Evolutionary conservation across 2,888 invertebrate genomes (phyloP).

Genomic region (Galeopsomyia nigrocyanea): DNA sequence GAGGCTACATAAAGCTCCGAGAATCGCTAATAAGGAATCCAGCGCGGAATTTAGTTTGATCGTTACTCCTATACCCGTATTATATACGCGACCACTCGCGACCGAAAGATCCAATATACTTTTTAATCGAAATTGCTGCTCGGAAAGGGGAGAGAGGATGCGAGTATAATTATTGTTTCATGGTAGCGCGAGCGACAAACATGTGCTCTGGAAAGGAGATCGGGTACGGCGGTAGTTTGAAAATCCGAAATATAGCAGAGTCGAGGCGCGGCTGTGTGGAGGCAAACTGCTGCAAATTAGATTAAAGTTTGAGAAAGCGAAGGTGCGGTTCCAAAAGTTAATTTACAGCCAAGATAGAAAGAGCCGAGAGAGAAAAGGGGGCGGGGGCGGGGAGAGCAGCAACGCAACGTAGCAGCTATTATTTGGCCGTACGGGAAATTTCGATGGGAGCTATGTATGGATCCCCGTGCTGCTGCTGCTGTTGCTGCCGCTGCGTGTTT

Average conservation of each 20-base stretch:
- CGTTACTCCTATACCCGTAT: not conserved
- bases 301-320: constrained; percentile 7
- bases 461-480: not conserved
- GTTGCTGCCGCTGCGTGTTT: not conserved
- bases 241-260: too few species aligned
- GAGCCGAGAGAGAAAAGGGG: not conserved
- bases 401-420: constrained; percentile 9
- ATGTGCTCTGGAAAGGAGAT: too few species aligned
- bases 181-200: too few species aligned
- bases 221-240: too few species aligned
- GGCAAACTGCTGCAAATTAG: constrained; percentile 15
- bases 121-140: too few species aligned
- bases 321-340: constrained; percentile 27
- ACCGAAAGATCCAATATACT: too few species aligned
- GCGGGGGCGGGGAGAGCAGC: not conserved
- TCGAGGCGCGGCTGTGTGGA: too few species aligned
- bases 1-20: not conserved
- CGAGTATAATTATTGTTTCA: too few species aligned
- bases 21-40: constrained; percentile 38
- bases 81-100: too few species aligned
- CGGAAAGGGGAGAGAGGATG: too few species aligned
- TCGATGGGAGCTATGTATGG: constrained; percentile 5
- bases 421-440: constrained; percentile 24
- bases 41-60: constrained; percentile 32
- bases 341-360: constrained; percentile 24